These are phyloP conservation scores for Apotomis betuletana DNA, from an alignment of 2,888 invertebrate genomes.

Conservation along the genomic window DNA sequence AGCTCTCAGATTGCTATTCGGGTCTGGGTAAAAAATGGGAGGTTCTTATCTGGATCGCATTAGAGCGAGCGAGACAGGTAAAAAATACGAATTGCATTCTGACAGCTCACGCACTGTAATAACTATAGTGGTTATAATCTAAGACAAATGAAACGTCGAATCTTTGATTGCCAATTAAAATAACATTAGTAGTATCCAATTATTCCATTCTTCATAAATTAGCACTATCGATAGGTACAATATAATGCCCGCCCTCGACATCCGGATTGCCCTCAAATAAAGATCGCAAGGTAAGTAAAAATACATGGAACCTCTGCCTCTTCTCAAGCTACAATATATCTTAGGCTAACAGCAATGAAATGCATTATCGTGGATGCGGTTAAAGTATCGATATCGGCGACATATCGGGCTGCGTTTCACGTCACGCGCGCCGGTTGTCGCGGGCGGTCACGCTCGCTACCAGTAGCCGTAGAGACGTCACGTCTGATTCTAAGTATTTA, in stretches of 20 bases:
- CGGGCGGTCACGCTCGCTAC: slow-evolving; percentile 74
- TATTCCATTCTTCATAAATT: too few relatives aligned
- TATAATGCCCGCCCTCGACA: slow-evolving; percentile 6
- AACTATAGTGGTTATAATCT: too few relatives aligned
- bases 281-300: slow-evolving; percentile 25
- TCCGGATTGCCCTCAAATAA: slow-evolving; percentile 28
- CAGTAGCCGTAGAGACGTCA: slow-evolving; percentile 68
- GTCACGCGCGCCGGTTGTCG: slow-evolving; percentile 79
- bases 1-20: too few relatives aligned
- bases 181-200: too few relatives aligned
- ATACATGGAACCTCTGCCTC: slow-evolving; percentile 4
- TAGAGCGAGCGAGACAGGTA: too few relatives aligned
- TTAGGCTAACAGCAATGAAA: neutral
- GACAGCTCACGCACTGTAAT: too few relatives aligned
- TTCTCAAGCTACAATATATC: slow-evolving; percentile 1
- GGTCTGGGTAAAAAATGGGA: too few relatives aligned
- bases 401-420: slow-evolving; percentile 71
- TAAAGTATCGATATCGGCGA: slow-evolving; percentile 68
- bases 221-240: neutral
- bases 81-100: too few relatives aligned
- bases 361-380: neutral
- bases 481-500: slow-evolving; percentile 51
- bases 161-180: too few relatives aligned
- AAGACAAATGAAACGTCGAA: too few relatives aligned
- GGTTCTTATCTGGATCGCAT: too few relatives aligned